Conservation (phyloP, 2,113 vertebrate species). For the Nanorana parkeri region DNA sequence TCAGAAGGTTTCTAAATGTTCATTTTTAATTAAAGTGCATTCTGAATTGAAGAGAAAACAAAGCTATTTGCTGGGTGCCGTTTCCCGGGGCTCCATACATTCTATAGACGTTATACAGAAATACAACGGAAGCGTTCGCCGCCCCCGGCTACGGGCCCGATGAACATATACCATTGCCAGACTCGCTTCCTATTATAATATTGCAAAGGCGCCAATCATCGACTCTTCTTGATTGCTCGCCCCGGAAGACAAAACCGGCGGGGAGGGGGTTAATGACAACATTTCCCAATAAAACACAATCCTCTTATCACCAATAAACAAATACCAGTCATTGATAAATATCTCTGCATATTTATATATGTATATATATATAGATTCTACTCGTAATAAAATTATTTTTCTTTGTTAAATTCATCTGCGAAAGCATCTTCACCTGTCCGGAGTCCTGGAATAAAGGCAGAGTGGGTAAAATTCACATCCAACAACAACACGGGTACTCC, state of each 20-base stretch:
- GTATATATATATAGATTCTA: constrained; percentile 72
- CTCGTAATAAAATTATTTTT: constrained; percentile 78
- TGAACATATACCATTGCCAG: too few relatives aligned
- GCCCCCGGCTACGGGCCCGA: too few relatives aligned
- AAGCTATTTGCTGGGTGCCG: neutral
- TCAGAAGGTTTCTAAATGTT: too few relatives aligned
- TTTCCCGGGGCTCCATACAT: neutral
- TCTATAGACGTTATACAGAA: neutral
- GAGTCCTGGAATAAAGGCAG: constrained; percentile 68
- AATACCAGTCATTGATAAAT: constrained; percentile 69
- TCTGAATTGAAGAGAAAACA: neutral
- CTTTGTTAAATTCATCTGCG: constrained; percentile 69
- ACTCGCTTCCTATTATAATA: too few relatives aligned
- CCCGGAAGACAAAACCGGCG: too few relatives aligned
- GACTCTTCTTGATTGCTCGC: too few relatives aligned
- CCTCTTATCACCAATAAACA: constrained; percentile 57
- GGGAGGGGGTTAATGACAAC: constrained; percentile 44
- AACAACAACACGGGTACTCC: constrained; percentile 42
- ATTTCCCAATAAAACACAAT: constrained; percentile 86
- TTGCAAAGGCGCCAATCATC: too few relatives aligned
- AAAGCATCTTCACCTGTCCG: constrained; percentile 77
- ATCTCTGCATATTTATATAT: constrained; percentile 84
- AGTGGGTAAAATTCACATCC: constrained; percentile 59
- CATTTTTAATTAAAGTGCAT: constrained; percentile 34
- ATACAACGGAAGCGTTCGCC: neutral